Percentiles rank a stretch among this genome's conserved stretches.
These are phyloP conservation scores for Ophioninae sp. DNA, from an alignment of 2,888 invertebrate genomes.

Conservation along the genomic window DNA sequence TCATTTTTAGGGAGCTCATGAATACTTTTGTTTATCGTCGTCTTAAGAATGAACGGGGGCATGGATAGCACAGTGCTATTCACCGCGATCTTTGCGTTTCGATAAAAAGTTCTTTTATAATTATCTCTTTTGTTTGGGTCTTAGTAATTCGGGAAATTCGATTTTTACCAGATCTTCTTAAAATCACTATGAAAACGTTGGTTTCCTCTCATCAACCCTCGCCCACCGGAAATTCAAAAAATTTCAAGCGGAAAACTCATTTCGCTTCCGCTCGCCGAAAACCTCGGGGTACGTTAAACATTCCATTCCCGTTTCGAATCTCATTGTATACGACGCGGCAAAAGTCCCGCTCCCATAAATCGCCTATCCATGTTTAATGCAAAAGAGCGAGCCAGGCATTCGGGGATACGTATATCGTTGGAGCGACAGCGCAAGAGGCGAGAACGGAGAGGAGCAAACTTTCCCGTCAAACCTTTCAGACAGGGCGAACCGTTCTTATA, in stretches of 20 bases:
- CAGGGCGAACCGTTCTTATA: conserved; percentile 53
- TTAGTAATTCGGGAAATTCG: too few species aligned
- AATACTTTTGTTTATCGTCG: neutral
- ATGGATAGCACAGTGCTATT: neutral
- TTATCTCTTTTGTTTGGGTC: too few species aligned
- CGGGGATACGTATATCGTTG: conserved; percentile 24
- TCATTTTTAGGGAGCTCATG: neutral
- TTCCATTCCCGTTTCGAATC: conserved; percentile 40
- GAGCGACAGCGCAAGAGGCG: conserved; percentile 60
- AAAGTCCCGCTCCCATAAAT: conserved; percentile 72
- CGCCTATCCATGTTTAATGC: conserved; percentile 80
- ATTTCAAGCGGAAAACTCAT: conserved; percentile 4
- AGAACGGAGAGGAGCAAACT: conserved; percentile 68
- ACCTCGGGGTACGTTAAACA: neutral
- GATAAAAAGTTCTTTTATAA: too few species aligned
- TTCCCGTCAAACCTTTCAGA: conserved; percentile 75
- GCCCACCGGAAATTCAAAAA: neutral
- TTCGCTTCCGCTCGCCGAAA: neutral
- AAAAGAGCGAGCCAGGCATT: conserved; percentile 68
- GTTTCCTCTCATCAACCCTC: neutral
- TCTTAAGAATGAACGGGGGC: neutral
- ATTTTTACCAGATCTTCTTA: too few species aligned
- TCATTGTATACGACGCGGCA: conserved; percentile 25
- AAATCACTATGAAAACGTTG: neutral
- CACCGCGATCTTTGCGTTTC: too few species aligned